A percentile compares a stretch with the other conserved stretches of the same genome.
Conservation (phyloP, 2,797 vertebrate genomes). For the Notamacropus eugenii region DNA sequence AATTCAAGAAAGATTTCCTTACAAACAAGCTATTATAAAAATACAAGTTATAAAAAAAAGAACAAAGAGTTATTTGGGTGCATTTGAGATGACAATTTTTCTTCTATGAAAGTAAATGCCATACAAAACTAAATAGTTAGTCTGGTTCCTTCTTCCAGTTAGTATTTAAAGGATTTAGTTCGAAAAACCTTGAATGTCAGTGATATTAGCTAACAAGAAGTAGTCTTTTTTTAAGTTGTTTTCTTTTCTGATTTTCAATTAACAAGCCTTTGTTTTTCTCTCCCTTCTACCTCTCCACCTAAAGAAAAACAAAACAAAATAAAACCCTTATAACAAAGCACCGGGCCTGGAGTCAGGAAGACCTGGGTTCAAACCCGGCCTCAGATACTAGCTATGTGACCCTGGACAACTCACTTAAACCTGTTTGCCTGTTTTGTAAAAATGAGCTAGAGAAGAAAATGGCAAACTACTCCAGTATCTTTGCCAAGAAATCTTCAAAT, state of each 20-base stretch:
- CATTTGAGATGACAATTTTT: not conserved
- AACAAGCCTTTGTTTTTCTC: not conserved
- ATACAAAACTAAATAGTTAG: not conserved
- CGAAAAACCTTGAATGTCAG: not conserved
- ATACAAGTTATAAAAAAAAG: conserved; percentile 2
- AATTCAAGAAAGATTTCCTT: not conserved
- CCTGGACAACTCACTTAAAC: not conserved
- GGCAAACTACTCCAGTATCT: not conserved
- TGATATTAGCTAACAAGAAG: not conserved
- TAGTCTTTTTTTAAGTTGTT: not conserved
- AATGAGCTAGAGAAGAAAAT: not conserved
- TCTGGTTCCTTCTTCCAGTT: conserved; percentile 21
- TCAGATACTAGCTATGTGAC: not conserved
- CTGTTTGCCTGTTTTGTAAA: not conserved
- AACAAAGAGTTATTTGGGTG: not conserved
- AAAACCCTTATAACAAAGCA: not conserved
- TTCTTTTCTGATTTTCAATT: not conserved
- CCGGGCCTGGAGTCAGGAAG: not conserved
- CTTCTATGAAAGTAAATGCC: conserved; percentile 5
- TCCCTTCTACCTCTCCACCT: not conserved
- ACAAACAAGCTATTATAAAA: conserved; percentile 16
- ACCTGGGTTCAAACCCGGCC: not conserved
- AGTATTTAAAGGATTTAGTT: conserved; percentile 30
- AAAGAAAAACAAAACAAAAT: not conserved
- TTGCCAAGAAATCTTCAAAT: not conserved